Evolutionary conservation across 2,888 invertebrate species (phyloP), one percentile per base, ranked within the genome.

Genomic region (Exocentrus adspersus): DNA sequence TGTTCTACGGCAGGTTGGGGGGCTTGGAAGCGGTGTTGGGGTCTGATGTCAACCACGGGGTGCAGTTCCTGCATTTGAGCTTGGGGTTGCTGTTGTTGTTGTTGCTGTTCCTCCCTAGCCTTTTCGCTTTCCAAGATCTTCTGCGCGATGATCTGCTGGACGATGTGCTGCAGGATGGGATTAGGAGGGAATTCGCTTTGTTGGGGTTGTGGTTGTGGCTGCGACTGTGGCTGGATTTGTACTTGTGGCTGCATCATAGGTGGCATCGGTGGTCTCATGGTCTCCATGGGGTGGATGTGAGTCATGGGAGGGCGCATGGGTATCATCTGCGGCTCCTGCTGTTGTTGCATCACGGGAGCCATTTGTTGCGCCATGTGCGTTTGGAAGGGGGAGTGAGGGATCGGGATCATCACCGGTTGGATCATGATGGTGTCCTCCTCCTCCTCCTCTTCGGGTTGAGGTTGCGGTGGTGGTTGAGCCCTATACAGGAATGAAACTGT

Each of bases 251-350:
- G 59, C 42, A 74, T 71, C 70, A 77, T 72, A 12, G 74, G 77
- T 32, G 82, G 83, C 77, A 83, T 81, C 17, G 84, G 84, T 59
- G 85, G 84, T 63, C 84, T 81, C 81, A 85, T 83, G 53, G 84
- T 84, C 69, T 87, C 86, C 79, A 88, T 82, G 9, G 86, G 85
- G 71, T 86, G 85, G 74, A 85, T 84, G 37, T 64, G 85, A 19
- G 64, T 60, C 46, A 69, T 61, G 63, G 67, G 59, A 21, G 43
- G 52, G 20, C 46, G 60, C 52, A 60, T 54, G 60, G 59, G 64
- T 41, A 60, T 50, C 57, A 51, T 59, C 12, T 70, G 70, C 19
- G 62, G 68, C 19, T 62, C 64, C 45, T 57, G 64, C 24, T 67
- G 64, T 30, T 67, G 67, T 66, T 73, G 74, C 21, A 71, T 69